Base-by-base conservation (phyloP, 1,140 invertebrate genomes). In the Aphaenogaster floridana region DNA sequence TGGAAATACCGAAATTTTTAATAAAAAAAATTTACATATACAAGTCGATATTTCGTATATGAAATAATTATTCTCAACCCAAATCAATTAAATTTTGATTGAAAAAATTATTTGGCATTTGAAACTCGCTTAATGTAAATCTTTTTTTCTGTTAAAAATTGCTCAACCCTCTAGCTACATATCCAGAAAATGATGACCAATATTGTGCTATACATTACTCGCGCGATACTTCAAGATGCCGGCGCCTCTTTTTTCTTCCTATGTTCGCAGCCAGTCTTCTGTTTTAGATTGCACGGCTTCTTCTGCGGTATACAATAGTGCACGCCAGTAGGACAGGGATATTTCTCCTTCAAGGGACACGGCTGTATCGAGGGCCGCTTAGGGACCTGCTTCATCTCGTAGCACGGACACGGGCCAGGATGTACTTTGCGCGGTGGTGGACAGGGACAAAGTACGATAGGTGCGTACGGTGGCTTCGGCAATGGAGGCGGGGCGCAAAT, bases 391-490 rank as follows among this genome's bases (percentile, higher is more conserved):
- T 48, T 86, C 0, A 2, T 59, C n/a, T 61, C 76, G 17, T 87
- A 77, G 76, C 91, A 92, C 0, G 94, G 94, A 79, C 94, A 94
- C 0, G 90, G 34, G 11, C 91, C 93, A 13, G 94, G 91, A 13
- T 90, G 90, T 13, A 94, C 6, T 88, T 94, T 95, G 0, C 80
- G 77, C 0, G 94, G 93, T 0, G 94, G 91, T 48, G 91, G 71
- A 86, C 93, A 94, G 0, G 92, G 89, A 57, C 92, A 91, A 0
- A 94, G 88, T 7, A 87, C 9, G 0, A 93, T 72, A 0, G 93
- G 91, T 1, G 17, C 3, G 3, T 61, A 89, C 0, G 94, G 94
- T 42, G 93, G 91, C 69, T 92, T 92, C 0, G 94, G 94, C 11
- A 95, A 8, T 6, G 88, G 87, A 9, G 87, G 72, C 36, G 92